A percentile compares a stretch with the other conserved stretches of the same genome.
Conservation (phyloP, 2,888 invertebrate species). For the Himalopsyche japonica region DNA sequence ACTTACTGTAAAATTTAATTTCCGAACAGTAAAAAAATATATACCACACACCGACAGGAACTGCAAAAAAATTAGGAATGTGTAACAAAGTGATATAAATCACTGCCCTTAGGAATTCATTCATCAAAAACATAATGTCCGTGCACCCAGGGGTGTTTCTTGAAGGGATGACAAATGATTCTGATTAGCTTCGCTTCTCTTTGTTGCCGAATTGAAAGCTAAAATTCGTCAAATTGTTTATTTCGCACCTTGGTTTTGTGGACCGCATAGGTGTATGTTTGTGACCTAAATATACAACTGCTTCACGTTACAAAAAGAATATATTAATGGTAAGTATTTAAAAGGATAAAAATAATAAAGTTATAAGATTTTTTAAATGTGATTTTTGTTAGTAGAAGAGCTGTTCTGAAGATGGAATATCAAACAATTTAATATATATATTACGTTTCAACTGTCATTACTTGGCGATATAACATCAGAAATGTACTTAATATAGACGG, state of each 20-base stretch:
- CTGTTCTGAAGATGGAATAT: too few species aligned
- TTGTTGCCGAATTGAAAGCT: background rate
- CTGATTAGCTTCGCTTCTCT: background rate
- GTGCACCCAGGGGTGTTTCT: background rate
- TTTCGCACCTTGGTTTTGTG: background rate
- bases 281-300: too few species aligned
- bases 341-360: too few species aligned
- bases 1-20: background rate
- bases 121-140: background rate
- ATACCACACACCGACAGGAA: background rate
- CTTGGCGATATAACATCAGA: too few species aligned
- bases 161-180: background rate
- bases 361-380: too few species aligned
- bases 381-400: too few species aligned
- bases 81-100: background rate
- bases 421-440: too few species aligned
- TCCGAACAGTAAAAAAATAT: background rate
- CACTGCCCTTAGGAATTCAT: background rate
- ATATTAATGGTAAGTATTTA: too few species aligned
- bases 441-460: too few species aligned
- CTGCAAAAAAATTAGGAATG: background rate
- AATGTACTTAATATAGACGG: too few species aligned
- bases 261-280: background rate
- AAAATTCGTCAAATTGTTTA: background rate
- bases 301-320: too few species aligned